A percentile compares a stretch with the other conserved stretches of the same genome.
Conservation (phyloP, 2,797 vertebrate species). For the Intellagama lesueurii region DNA sequence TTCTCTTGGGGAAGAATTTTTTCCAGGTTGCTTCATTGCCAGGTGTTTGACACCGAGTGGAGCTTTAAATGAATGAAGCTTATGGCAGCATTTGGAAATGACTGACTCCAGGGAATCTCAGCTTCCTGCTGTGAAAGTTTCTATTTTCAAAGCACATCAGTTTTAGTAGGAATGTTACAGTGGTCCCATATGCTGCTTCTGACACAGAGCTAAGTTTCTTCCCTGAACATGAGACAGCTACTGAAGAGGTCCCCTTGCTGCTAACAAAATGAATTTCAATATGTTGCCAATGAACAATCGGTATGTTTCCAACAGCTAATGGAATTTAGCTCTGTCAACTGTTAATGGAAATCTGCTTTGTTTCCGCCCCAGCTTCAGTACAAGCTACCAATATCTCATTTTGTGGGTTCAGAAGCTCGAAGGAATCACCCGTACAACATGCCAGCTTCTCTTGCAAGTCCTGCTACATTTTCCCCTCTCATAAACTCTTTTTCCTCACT, state of each 20-base stretch:
- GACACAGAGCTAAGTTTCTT: conserved; percentile 78
- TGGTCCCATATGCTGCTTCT: conserved; percentile 83
- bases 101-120: conserved; percentile 81
- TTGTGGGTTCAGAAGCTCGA: conserved; percentile 64
- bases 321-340: conserved; percentile 75
- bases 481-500: conserved; percentile 65
- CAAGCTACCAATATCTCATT: conserved; percentile 60
- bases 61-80: conserved; percentile 87
- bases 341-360: conserved; percentile 75
- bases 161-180: conserved; percentile 83
- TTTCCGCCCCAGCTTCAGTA: conserved; percentile 69
- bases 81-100: conserved; percentile 86
- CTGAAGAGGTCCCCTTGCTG: conserved; percentile 77
- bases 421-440: conserved; percentile 65
- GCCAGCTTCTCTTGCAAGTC: conserved; percentile 72
- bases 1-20: conserved; percentile 79
- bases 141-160: conserved; percentile 89
- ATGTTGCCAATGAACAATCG: conserved; percentile 72
- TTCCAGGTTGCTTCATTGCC: conserved; percentile 85
- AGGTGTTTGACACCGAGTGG: conserved; percentile 89
- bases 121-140: conserved; percentile 90
- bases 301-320: conserved; percentile 69
- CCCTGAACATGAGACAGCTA: conserved; percentile 76
- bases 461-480: conserved; percentile 74
- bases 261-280: conserved; percentile 81